Conservation (phyloP, 2,888 invertebrate genomes). For the Drosophila villosipedis region DNA sequence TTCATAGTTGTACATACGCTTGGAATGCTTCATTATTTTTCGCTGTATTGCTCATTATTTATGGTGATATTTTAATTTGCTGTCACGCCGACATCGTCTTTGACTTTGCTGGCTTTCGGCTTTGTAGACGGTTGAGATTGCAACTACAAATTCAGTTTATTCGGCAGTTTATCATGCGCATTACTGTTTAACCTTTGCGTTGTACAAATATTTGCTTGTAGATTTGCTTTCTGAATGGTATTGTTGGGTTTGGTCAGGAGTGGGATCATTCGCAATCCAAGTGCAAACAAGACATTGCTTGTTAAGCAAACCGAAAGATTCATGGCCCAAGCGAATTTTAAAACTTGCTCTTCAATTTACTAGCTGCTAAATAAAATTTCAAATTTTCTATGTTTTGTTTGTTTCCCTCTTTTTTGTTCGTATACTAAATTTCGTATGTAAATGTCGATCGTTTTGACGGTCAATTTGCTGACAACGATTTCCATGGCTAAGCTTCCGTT, state of each 20-base stretch:
- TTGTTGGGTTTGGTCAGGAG: conserved; percentile 7
- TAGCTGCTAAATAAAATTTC: conserved; percentile 26
- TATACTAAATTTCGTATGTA: conserved; percentile 51
- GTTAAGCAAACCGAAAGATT: conserved; percentile 42
- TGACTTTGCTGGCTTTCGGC: background rate
- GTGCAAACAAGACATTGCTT: conserved; percentile 55
- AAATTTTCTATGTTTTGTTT: conserved; percentile 40
- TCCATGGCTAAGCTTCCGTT: conserved; percentile 71
- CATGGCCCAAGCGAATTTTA: conserved; percentile 67
- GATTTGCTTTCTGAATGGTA: conserved; percentile 21
- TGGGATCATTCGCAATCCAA: conserved; percentile 30
- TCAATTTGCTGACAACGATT: conserved; percentile 37
- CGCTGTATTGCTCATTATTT: conserved; percentile 33
- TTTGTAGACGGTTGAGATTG: conserved; percentile 27
- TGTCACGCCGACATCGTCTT: background rate
- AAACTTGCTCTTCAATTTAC: conserved; percentile 69
- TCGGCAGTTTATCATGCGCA: conserved; percentile 38
- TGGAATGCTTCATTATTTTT: conserved; percentile 11
- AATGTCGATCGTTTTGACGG: conserved; percentile 52
- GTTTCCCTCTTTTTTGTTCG: conserved; percentile 35
- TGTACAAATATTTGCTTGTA: conserved; percentile 46
- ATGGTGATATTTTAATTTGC: conserved; percentile 42
- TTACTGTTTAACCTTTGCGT: conserved; percentile 30
- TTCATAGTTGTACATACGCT: conserved; percentile 7
- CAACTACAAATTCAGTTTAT: conserved; percentile 61